phyloP scores from a whole-genome alignment of 2,113 vertebrate genomes.

The Scomber colias region DNA sequence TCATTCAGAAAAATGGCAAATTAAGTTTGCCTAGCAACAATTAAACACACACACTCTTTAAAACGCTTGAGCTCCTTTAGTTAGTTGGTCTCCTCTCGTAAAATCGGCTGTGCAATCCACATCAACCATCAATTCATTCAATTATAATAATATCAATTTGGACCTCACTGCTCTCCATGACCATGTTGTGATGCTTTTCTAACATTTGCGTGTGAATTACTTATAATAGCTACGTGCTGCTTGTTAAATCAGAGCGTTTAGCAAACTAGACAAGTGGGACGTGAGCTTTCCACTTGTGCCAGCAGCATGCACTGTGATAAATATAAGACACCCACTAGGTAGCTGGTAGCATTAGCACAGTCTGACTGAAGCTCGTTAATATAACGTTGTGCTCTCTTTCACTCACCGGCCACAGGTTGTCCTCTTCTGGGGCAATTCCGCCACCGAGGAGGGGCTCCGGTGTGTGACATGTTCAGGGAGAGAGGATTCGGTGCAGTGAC shows the following conservation, averaged over 20 bases:
- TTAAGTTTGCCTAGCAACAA: neutral
- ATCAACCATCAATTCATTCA: neutral
- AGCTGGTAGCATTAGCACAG: neutral
- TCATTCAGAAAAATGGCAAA: conserved; percentile 4
- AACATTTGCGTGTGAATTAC: neutral
- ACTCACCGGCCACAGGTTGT: conserved; percentile 93
- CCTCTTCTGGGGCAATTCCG: conserved; percentile 94
- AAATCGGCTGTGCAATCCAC: neutral
- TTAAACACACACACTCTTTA: rapidly evolving
- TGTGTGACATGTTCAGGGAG: conserved; percentile 86
- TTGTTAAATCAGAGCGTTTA: neutral
- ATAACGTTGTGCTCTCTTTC: neutral
- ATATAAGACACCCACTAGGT: neutral
- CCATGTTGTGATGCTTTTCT: conserved; percentile 32
- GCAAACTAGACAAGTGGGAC: too few species aligned
- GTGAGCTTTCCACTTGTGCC: neutral
- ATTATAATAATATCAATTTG: neutral
- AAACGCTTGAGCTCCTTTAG: rapidly evolving
- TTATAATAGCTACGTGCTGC: neutral
- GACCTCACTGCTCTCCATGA: neutral
- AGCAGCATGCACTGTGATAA: neutral
- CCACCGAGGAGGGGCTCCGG: conserved; percentile 95
- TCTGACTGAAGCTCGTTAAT: neutral
- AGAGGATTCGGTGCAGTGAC: neutral
- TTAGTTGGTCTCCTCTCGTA: rapidly evolving